Conservation (phyloP, 2,888 invertebrate species). For the Neoaliturus tenellus region DNA sequence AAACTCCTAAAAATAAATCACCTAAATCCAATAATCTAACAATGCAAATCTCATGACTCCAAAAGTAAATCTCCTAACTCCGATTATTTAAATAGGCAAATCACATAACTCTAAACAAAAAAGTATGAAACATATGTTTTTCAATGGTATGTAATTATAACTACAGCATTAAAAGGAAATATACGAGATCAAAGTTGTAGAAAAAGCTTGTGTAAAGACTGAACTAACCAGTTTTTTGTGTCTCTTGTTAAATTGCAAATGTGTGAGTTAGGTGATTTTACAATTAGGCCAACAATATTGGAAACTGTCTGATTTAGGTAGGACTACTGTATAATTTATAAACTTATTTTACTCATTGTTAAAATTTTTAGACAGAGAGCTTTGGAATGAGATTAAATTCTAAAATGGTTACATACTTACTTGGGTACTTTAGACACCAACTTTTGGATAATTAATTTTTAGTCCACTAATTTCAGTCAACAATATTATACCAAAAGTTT, state of each 20-base stretch:
- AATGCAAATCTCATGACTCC: neutral
- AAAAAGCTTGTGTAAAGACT: neutral
- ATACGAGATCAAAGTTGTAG: neutral
- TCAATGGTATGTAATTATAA: neutral
- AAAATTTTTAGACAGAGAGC: too few relatives aligned
- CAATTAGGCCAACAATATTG: neutral
- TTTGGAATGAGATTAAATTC: too few relatives aligned
- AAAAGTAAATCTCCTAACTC: neutral
- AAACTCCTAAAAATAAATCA: neutral
- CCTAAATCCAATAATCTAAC: neutral
- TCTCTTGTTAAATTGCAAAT: neutral
- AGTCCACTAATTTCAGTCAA: too few relatives aligned
- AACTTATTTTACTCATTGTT: too few relatives aligned
- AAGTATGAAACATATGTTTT: neutral
- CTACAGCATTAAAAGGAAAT: neutral
- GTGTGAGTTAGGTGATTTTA: constrained; percentile 8
- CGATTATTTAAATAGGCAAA: neutral
- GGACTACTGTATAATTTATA: too few relatives aligned
- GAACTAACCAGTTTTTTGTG: neutral
- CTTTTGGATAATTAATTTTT: too few relatives aligned
- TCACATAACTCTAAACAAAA: neutral
- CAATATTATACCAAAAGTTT: too few relatives aligned
- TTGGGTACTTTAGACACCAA: too few relatives aligned
- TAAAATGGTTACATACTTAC: too few relatives aligned
- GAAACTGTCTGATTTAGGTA: too few relatives aligned